Conservation (phyloP, 1,140 invertebrate species). For the Aphelinus atriplicis region DNA sequence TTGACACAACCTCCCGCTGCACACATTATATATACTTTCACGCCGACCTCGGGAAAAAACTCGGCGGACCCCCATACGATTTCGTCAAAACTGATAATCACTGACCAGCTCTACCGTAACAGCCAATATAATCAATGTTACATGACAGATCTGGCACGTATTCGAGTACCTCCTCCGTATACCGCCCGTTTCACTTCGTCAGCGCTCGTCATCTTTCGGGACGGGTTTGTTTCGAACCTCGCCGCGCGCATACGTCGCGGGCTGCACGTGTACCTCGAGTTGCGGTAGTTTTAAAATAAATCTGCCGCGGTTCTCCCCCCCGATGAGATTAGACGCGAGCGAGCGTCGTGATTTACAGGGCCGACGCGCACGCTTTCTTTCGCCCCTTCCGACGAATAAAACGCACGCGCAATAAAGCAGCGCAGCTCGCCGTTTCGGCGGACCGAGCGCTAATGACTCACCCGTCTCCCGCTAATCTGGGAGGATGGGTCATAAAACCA, state of each 20-base stretch:
- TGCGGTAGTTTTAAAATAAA: neutral
- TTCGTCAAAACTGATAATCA: no score
- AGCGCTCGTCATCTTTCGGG: no score
- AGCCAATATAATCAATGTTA: no score
- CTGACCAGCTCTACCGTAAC: no score
- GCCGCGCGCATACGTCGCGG: neutral
- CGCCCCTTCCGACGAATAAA: neutral
- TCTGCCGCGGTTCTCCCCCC: neutral
- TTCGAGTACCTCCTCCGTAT: no score
- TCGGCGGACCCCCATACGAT: no score
- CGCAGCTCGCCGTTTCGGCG: neutral
- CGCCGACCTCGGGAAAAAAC: no score
- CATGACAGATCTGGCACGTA: no score
- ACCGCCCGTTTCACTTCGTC: no score
- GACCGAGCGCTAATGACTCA: neutral
- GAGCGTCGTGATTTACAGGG: conserved; percentile 7
- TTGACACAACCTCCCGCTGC: no score
- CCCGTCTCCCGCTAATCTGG: neutral
- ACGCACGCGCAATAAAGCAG: conserved; percentile 15
- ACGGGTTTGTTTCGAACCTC: no score
- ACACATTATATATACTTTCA: no score
- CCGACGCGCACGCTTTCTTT: neutral
- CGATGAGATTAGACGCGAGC: neutral
- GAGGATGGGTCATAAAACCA: neutral
- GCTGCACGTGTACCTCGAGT: neutral